These are phyloP conservation scores for Pheosia tremula DNA, from an alignment of 2,888 invertebrate genomes.

Conservation along the genomic window DNA sequence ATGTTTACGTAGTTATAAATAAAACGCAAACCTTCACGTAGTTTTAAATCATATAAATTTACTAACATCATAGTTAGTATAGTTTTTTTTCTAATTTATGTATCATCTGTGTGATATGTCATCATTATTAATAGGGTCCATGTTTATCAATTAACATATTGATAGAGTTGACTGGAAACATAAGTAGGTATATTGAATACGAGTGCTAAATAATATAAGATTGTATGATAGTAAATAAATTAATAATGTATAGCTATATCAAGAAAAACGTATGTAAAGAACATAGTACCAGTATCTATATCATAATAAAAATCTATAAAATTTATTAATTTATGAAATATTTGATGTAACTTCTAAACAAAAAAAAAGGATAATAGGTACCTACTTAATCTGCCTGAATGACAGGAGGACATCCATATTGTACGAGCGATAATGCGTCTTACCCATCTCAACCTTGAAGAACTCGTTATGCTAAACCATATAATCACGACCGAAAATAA, in stretches of 20 bases:
- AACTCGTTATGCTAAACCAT: constrained; percentile 77
- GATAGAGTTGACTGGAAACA: neutral
- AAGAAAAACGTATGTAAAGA: too few relatives aligned
- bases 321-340: too few relatives aligned
- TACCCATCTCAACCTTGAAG: constrained; percentile 65
- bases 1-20: too few relatives aligned
- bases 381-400: constrained; percentile 31
- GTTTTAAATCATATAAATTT: neutral
- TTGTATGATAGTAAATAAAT: too few relatives aligned
- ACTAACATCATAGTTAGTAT: neutral
- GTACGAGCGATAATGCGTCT: constrained; percentile 54
- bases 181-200: neutral
- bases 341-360: constrained; percentile 2
- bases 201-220: neutral
- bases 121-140: neutral
- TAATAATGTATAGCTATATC: too few relatives aligned
- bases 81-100: neutral
- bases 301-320: too few relatives aligned
- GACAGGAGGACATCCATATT: constrained; percentile 51
- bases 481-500: constrained; percentile 68
- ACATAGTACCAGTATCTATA: too few relatives aligned
- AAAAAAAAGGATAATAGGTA: constrained; percentile 19
- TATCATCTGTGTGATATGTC: neutral
- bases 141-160: constrained; percentile 1
- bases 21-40: too few relatives aligned